These are phyloP conservation scores for Channa maculata DNA, from an alignment of 2,113 vertebrate species.

Conservation along the genomic window DNA sequence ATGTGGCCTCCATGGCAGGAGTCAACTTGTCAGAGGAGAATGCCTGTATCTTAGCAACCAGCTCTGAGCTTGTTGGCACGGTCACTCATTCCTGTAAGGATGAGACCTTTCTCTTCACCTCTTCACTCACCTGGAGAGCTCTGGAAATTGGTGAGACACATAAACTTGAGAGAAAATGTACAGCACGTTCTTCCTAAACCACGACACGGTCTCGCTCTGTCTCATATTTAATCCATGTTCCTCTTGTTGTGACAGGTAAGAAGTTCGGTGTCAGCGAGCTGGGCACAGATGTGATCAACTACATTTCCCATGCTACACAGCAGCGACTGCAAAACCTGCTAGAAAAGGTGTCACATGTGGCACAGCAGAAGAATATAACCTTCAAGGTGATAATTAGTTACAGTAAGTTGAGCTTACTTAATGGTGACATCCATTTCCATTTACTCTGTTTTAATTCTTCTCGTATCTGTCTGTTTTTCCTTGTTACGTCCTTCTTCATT, in stretches of 20 bases:
- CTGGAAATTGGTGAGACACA: slow-evolving; percentile 88
- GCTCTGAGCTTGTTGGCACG: slow-evolving; percentile 90
- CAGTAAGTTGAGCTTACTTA: background rate
- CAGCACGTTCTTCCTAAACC: background rate
- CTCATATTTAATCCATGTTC: background rate
- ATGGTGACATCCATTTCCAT: background rate
- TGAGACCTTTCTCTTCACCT: slow-evolving; percentile 88
- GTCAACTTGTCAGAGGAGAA: slow-evolving; percentile 94
- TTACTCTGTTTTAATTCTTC: background rate
- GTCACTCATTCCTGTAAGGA: slow-evolving; percentile 94
- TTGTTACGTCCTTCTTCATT: background rate
- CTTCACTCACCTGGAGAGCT: slow-evolving; percentile 87
- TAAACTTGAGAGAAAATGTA: background rate
- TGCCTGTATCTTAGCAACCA: slow-evolving; percentile 91
- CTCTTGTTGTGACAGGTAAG: slow-evolving; percentile 82
- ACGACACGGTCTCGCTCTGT: background rate
- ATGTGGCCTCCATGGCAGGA: slow-evolving; percentile 93
- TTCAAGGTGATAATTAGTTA: slow-evolving; percentile 85
- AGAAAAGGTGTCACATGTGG: slow-evolving; percentile 90
- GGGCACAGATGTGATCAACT: slow-evolving; percentile 90
- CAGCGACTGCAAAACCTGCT: slow-evolving; percentile 90
- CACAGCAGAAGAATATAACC: slow-evolving; percentile 90
- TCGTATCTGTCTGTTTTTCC: background rate
- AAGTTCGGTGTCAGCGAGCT: slow-evolving; percentile 91
- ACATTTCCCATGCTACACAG: slow-evolving; percentile 91